Percentiles rank a stretch among this genome's conserved stretches.
These are phyloP conservation scores for Samia ricini DNA, from an alignment of 1,140 invertebrate species.

Conservation along the genomic window DNA sequence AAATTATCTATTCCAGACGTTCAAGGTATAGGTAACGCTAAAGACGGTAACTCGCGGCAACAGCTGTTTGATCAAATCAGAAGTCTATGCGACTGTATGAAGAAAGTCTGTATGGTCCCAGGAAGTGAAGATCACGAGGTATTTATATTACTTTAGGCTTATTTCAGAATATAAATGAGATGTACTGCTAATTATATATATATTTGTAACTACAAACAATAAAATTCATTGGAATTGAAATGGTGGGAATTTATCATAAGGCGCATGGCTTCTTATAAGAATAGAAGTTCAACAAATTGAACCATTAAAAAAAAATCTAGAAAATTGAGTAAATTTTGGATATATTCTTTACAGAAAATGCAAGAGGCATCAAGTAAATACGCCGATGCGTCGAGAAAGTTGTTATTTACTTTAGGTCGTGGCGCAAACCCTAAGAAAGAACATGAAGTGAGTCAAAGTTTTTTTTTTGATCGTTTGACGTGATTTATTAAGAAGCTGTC, in stretches of 20 bases:
- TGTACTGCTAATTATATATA: not conserved
- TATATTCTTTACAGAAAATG: slow-evolving; percentile 35
- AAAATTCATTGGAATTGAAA: no score
- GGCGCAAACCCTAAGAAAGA: slow-evolving; percentile 27
- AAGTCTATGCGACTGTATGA: slow-evolving; percentile 34
- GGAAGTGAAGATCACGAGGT: slow-evolving; percentile 43
- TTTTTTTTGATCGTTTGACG: no score
- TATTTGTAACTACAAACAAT: no score
- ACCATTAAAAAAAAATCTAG: no score
- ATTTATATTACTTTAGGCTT: not conserved
- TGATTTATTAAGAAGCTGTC: no score
- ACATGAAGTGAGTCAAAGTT: slow-evolving; percentile 31
- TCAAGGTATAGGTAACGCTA: slow-evolving; percentile 33
- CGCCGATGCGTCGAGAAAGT: slow-evolving; percentile 37
- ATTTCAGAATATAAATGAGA: not conserved
- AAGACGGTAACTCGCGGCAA: slow-evolving; percentile 26
- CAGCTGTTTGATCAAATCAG: slow-evolving; percentile 35
- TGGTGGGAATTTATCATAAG: no score
- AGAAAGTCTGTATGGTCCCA: slow-evolving; percentile 33
- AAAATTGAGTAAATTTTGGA: not conserved
- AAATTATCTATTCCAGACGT: slow-evolving; percentile 31
- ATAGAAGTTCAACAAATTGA: no score
- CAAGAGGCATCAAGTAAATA: slow-evolving; percentile 40
- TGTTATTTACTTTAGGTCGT: slow-evolving; percentile 41
- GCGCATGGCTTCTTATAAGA: no score